Evolutionary conservation across 2,888 invertebrate species (phyloP).

Genomic region (Ochropleura plecta): DNA sequence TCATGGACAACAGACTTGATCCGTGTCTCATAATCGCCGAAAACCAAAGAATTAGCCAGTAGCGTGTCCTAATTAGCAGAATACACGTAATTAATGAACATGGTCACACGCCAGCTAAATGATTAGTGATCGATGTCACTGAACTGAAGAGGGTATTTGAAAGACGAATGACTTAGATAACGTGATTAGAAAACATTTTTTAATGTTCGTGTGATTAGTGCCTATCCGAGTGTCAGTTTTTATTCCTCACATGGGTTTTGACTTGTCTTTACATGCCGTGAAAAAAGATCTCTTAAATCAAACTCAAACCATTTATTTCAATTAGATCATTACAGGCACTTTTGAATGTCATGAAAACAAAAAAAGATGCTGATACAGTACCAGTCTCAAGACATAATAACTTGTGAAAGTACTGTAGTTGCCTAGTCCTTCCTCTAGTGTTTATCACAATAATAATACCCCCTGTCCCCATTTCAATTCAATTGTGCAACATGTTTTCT

Average conservation of each 20-base stretch:
- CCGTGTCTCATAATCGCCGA: constrained; percentile 18
- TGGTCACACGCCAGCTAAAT: constrained; percentile 31
- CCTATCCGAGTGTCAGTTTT: too few relatives aligned
- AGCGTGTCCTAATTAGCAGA: constrained; percentile 54
- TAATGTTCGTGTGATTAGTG: too few relatives aligned
- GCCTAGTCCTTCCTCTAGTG: background rate
- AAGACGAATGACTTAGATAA: constrained; percentile 22
- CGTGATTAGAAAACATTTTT: too few relatives aligned
- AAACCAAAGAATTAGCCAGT: constrained; percentile 38
- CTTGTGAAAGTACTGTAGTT: too few relatives aligned
- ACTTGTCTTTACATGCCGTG: too few relatives aligned
- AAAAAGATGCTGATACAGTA: too few relatives aligned
- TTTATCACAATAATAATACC: background rate
- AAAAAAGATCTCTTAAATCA: too few relatives aligned
- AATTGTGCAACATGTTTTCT: background rate
- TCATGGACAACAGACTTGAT: background rate
- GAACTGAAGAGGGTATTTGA: constrained; percentile 41
- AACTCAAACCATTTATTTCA: too few relatives aligned
- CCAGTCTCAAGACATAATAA: too few relatives aligned
- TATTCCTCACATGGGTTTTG: too few relatives aligned
- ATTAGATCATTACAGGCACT: too few relatives aligned
- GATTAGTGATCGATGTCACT: constrained; percentile 36
- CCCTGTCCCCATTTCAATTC: background rate
- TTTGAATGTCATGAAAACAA: too few relatives aligned
- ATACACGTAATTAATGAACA: constrained; percentile 43